Evolutionary conservation across 2,888 invertebrate species (phyloP).

Genomic region (Drosophila pseudotakahashii): DNA sequence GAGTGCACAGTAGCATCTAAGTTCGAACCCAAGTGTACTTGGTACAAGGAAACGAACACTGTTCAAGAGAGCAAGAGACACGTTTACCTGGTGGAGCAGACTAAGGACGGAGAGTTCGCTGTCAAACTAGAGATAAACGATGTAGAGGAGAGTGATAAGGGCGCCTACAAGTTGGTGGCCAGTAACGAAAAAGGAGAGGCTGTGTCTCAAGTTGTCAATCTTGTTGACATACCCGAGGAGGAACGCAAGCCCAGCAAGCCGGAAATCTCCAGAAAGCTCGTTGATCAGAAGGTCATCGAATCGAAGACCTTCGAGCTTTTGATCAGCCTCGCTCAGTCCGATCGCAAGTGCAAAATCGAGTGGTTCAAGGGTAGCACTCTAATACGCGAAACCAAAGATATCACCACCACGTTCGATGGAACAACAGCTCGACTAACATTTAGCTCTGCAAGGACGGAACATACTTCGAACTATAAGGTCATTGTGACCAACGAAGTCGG

Average conservation of each 20-base stretch:
- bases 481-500: constrained; percentile 96
- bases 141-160: constrained; percentile 92
- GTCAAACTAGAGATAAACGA: constrained; percentile 95
- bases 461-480: constrained; percentile 92
- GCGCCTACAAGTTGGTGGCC: constrained; percentile 94
- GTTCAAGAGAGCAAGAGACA: constrained; percentile 87
- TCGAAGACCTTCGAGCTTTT: constrained; percentile 92
- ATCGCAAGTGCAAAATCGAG: constrained; percentile 91
- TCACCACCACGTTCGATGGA: constrained; percentile 93
- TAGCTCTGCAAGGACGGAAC: constrained; percentile 90
- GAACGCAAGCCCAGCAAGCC: constrained; percentile 92
- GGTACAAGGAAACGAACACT: constrained; percentile 94
- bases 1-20: constrained; percentile 97
- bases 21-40: constrained; percentile 96
- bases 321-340: constrained; percentile 89
- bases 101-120: constrained; percentile 92
- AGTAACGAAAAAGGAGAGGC: constrained; percentile 97
- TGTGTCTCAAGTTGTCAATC: constrained; percentile 93
- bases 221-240: constrained; percentile 91
- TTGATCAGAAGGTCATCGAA: constrained; percentile 89
- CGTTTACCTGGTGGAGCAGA: constrained; percentile 81
- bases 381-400: constrained; percentile 91
- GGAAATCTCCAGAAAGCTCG: constrained; percentile 90
- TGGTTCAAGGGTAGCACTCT: constrained; percentile 94
- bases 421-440: constrained; percentile 92